phyloP scores from a whole-genome alignment of 2,113 vertebrate genomes.

The Rutilus rutilus region DNA sequence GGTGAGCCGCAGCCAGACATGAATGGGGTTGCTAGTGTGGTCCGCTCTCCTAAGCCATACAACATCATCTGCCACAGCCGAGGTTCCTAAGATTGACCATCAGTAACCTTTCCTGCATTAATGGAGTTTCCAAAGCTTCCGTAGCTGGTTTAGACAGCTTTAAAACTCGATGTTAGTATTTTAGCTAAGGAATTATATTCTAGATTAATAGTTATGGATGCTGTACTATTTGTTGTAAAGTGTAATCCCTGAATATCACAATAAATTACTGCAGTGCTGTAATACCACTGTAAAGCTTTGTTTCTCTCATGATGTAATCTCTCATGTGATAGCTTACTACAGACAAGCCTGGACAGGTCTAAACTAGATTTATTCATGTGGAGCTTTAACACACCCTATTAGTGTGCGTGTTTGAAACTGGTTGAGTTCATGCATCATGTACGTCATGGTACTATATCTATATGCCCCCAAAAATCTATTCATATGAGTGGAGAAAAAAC shows the following conservation, averaged over 20 bases:
- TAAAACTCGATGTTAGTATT: not conserved
- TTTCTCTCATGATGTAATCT: not conserved
- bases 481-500: not conserved
- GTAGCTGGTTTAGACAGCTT: not conserved
- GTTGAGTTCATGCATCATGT: not conserved
- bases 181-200: not conserved
- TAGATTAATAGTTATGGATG: not conserved
- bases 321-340: not conserved
- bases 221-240: not conserved
- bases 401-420: not conserved
- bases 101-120: not conserved
- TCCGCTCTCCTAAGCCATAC: conserved; percentile 41
- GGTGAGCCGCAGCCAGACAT: conserved; percentile 13
- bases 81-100: not conserved
- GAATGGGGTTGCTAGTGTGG: conserved; percentile 16
- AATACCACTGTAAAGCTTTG: not conserved
- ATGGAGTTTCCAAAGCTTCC: not conserved
- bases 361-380: not conserved
- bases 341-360: not conserved
- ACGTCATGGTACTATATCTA: not conserved
- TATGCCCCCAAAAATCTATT: not conserved
- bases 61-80: conserved; percentile 35
- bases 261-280: not conserved
- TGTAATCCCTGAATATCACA: not conserved
- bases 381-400: not conserved